Conservation (phyloP, 2,797 vertebrate genomes). For the Triplophysa bombifrons region DNA sequence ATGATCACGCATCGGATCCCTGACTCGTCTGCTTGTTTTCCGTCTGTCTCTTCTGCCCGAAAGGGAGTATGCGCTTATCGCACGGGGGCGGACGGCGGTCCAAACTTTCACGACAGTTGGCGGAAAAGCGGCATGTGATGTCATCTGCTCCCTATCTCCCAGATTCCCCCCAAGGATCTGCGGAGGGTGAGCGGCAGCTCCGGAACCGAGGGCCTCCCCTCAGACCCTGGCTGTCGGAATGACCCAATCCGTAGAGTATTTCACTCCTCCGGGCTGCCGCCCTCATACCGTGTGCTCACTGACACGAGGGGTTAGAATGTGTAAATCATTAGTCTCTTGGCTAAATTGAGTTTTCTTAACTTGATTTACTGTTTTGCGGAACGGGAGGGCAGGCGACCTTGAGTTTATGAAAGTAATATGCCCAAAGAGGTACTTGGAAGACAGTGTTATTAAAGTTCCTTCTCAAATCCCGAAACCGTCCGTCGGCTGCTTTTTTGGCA, state of each 20-base stretch:
- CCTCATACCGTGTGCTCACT: slow-evolving; percentile 58
- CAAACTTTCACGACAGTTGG: slow-evolving; percentile 80
- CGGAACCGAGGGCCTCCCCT: slow-evolving; percentile 63
- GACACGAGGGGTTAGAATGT: slow-evolving; percentile 55
- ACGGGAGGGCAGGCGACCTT: slow-evolving; percentile 41
- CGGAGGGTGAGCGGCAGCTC: slow-evolving; percentile 45
- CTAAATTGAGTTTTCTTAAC: slow-evolving; percentile 3
- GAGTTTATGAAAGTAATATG: slow-evolving; percentile 42
- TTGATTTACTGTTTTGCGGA: slow-evolving; percentile 56
- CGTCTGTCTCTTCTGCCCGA: slow-evolving; percentile 56
- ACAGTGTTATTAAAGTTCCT: slow-evolving; percentile 35
- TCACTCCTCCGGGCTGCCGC: slow-evolving; percentile 62
- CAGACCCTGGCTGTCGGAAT: slow-evolving; percentile 67
- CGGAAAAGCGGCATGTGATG: slow-evolving; percentile 73
- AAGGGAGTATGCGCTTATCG: slow-evolving; percentile 69
- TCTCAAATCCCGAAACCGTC: slow-evolving; percentile 35
- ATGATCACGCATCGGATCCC: slow-evolving; percentile 70
- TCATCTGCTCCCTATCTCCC: slow-evolving; percentile 75
- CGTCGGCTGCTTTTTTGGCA: not conserved
- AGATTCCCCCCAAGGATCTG: slow-evolving; percentile 71
- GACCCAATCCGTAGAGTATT: slow-evolving; percentile 65
- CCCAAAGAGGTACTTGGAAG: slow-evolving; percentile 38
- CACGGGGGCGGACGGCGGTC: slow-evolving; percentile 64
- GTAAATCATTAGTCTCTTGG: slow-evolving; percentile 59
- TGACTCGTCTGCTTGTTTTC: slow-evolving; percentile 64